phyloP scores from a whole-genome alignment of 1,140 invertebrate species.

The Anastatus disparis region DNA sequence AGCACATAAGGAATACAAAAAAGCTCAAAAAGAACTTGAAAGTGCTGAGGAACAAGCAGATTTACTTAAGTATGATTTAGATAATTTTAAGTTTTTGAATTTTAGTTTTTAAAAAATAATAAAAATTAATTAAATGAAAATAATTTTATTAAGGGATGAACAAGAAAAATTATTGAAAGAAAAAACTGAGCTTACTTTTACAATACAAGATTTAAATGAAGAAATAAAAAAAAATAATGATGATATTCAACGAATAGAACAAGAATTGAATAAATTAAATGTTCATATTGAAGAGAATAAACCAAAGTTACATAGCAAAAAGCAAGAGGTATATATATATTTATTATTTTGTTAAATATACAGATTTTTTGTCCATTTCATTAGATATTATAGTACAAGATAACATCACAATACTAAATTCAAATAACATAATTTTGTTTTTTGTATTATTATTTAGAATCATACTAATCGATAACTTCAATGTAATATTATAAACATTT shows the following conservation, averaged over 20 bases:
- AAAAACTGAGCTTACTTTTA: slow-evolving; percentile 94
- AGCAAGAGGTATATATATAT: slow-evolving; percentile 54
- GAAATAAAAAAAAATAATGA: slow-evolving; percentile 96
- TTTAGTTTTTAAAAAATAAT: too few relatives aligned
- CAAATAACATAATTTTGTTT: too few relatives aligned
- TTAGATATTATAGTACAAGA: too few relatives aligned
- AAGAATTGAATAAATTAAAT: slow-evolving; percentile 88
- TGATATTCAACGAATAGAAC: slow-evolving; percentile 89
- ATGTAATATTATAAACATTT: too few relatives aligned
- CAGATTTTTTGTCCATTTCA: too few relatives aligned
- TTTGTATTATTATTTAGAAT: too few relatives aligned
- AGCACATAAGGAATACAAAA: slow-evolving; percentile 83
- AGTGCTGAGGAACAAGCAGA: slow-evolving; percentile 92
- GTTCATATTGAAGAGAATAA: slow-evolving; percentile 90
- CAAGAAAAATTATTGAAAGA: slow-evolving; percentile 93
- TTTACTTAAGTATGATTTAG: slow-evolving; percentile 70
- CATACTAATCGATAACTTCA: too few relatives aligned
- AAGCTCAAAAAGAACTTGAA: slow-evolving; percentile 88
- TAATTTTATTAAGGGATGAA: too few relatives aligned
- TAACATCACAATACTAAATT: too few relatives aligned
- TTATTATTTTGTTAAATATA: background rate
- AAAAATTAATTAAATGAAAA: too few relatives aligned
- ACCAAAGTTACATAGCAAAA: slow-evolving; percentile 80
- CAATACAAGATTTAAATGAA: slow-evolving; percentile 93
- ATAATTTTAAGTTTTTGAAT: too few relatives aligned